phyloP scores from a whole-genome alignment of 2,113 vertebrate genomes.

The Capreolus pygargus region DNA sequence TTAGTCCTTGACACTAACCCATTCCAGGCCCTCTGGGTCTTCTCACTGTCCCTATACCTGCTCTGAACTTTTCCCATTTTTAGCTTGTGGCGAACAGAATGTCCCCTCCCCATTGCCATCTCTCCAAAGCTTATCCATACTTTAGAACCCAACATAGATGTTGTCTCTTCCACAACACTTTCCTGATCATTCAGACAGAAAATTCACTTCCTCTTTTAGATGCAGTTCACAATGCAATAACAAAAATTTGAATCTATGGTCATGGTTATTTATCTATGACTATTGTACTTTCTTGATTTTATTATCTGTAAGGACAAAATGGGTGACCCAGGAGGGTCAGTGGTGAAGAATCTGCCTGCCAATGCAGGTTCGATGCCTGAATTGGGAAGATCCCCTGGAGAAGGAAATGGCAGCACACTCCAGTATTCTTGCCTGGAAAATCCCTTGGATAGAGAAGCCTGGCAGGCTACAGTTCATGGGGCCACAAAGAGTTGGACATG shows the following conservation, averaged over 20 bases:
- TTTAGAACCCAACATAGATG: background rate
- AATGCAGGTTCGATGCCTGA: rapidly evolving
- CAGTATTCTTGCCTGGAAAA: background rate
- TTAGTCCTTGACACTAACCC: background rate
- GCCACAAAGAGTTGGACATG: background rate
- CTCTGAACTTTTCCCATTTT: background rate
- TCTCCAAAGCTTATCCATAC: background rate
- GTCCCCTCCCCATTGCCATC: background rate
- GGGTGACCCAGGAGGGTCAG: background rate
- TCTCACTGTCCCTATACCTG: background rate
- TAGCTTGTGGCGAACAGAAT: background rate
- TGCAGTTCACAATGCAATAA: background rate
- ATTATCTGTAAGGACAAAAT: background rate
- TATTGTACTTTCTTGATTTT: background rate
- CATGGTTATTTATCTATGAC: background rate
- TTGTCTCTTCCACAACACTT: background rate
- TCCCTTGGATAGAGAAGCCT: background rate
- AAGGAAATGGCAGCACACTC: background rate
- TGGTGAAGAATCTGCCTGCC: background rate
- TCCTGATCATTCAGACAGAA: background rate
- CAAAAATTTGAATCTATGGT: background rate
- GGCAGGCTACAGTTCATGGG: background rate
- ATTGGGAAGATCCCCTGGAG: background rate
- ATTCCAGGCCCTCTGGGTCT: background rate
- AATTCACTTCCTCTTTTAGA: background rate